Evolutionary conservation across 2,888 invertebrate genomes (phyloP).

Genomic region (Acronicta leporina): DNA sequence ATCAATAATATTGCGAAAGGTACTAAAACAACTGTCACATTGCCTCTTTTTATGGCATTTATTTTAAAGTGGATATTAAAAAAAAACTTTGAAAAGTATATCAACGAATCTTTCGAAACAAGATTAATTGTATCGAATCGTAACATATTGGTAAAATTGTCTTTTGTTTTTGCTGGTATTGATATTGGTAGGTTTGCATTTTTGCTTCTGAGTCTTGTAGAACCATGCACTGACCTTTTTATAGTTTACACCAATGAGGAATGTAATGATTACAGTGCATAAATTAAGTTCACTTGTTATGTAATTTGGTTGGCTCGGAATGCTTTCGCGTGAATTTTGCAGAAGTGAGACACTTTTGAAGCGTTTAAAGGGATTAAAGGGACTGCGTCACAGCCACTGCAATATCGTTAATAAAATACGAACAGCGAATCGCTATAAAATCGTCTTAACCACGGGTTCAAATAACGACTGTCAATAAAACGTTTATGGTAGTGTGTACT

Average conservation of each 20-base stretch:
- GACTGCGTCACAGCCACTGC: constrained; percentile 37
- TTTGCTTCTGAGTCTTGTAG: constrained; percentile 25
- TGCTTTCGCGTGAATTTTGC: constrained; percentile 52
- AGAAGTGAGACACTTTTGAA: constrained; percentile 44
- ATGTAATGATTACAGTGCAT: constrained; percentile 57
- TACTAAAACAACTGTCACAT: constrained; percentile 60
- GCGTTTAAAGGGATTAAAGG: constrained; percentile 41
- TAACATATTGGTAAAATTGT: constrained; percentile 36
- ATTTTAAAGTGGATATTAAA: constrained; percentile 62
- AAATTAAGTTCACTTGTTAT: constrained; percentile 62
- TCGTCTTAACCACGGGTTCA: constrained; percentile 73
- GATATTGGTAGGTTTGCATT: constrained; percentile 21
- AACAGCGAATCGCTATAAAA: constrained; percentile 69
- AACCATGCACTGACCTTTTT: constrained; percentile 36
- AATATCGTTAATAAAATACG: constrained; percentile 60
- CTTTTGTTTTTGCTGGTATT: constrained; percentile 21
- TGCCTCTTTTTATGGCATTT: constrained; percentile 65
- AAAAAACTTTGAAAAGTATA: constrained; percentile 53
- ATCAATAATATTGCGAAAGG: constrained; percentile 63
- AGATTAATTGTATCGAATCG: constrained; percentile 49
- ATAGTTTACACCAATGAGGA: constrained; percentile 58
- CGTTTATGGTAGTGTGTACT: constrained; percentile 82
- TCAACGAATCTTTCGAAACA: constrained; percentile 58
- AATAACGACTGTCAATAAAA: constrained; percentile 84
- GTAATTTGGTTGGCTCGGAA: constrained; percentile 59